Base-by-base conservation (phyloP, 1,140 invertebrate genomes). In the Anoplophora glabripennis region DNA sequence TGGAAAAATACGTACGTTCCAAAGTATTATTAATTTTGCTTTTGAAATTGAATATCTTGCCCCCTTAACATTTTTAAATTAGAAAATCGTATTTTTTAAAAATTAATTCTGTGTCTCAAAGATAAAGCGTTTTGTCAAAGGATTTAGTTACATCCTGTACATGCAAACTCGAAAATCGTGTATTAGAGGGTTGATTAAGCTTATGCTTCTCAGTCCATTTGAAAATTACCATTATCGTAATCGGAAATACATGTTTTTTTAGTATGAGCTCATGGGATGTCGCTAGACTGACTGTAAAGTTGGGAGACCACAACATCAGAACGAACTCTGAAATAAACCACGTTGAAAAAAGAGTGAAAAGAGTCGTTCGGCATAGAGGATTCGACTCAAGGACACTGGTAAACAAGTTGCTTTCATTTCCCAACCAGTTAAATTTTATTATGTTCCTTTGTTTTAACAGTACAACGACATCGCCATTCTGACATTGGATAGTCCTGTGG, bases 261-360 rank as follows among this genome's bases (percentile, higher is more conserved):
- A 93, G 92, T 54, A 93, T 94, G 91, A 92, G 85, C 44, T 89
- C 89, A 1, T 89, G 86, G 84, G 91, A 94, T 73, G 91, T 94
- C 0, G 86, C 89, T 0, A 82, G 88, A 51, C 68, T 94, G 15
- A 89, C 87, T 1, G 89, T 90, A 1, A 82, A 88, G 53, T 77
- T 94, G 9, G 91, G 90, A 0, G 91, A 93, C 69, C 83, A 93
- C 70, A 89, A 93, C 64, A 91, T 93, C 14, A 86, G 85, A 65
- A 84, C 83, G 0, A 83, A 82, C 68, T 79, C 78, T 1, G 89
- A 92, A 75, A 84, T 86, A 7, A 80, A 83, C 53, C 89, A 92
- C 68, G 72, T 92, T 18, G 88, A 89, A 55, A 84, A 86, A 65
- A 83, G 84, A 69, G 89, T 92, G 8, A 90, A 89, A 67, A 81